Conservation (phyloP, 2,113 vertebrate species). For the Taxidea taxus region DNA sequence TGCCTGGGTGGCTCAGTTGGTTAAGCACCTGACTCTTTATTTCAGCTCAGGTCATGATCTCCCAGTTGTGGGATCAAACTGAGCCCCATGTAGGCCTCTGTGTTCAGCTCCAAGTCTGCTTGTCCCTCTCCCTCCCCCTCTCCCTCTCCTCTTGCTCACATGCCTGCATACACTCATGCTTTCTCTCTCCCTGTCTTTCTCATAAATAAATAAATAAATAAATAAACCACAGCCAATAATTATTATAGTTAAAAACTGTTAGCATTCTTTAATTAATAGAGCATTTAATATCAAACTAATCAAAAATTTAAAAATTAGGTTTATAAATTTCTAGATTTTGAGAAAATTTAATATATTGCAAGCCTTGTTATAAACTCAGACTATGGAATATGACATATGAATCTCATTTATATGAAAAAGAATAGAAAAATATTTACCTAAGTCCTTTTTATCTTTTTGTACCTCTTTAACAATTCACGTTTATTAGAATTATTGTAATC, state of each 20-base stretch:
- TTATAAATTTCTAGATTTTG: slow-evolving; percentile 33
- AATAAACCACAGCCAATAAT: neutral
- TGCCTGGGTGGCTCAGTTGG: neutral
- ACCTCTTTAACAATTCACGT: slow-evolving; percentile 37
- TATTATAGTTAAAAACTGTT: neutral
- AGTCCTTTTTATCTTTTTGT: neutral
- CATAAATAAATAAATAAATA: neutral
- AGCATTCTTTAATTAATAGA: slow-evolving; percentile 33
- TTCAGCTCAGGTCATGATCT: neutral
- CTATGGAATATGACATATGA: slow-evolving; percentile 38
- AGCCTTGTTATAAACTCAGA: slow-evolving; percentile 21
- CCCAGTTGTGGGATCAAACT: neutral
- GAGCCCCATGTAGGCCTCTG: neutral
- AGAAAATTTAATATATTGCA: neutral
- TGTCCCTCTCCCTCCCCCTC: neutral
- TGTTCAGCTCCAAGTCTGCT: neutral
- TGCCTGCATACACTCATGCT: neutral
- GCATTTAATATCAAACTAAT: slow-evolving; percentile 30
- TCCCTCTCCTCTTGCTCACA: neutral
- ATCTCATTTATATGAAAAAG: slow-evolving; percentile 42
- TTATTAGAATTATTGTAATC: slow-evolving; percentile 22
- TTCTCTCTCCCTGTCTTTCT: too few species aligned
- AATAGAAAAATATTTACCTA: slow-evolving; percentile 32
- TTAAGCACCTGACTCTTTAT: neutral
- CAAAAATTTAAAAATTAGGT: neutral